Evolutionary conservation across 2,797 vertebrate species (phyloP), one percentile per base, ranked within the genome.

Genomic region (Chromobotia macracanthus): DNA sequence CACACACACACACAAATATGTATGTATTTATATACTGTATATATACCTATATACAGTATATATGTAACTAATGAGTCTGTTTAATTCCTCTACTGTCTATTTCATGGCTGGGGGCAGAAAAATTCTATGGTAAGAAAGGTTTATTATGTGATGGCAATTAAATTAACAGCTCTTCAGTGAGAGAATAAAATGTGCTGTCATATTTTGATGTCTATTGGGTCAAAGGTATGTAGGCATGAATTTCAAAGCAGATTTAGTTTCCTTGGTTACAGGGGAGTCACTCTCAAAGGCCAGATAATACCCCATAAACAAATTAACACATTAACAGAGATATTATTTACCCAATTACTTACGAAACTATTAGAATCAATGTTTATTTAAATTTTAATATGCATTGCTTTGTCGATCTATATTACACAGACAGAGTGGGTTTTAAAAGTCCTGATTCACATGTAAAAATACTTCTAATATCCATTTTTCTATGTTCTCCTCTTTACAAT

Each of bases 141-240:
- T 19, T 75, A 72, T 79, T 80, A 80, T 85, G 77, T 61, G 73
- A 63, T 80, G 48, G 55, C 77, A 84, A 82, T 80, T 31, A 63
- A 84, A 82, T 87, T 82, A 89, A 86, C 75, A 72, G 64, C 64
- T 82, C 80, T 80, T 78, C 41, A 83, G n/a, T 44, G n/a, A 31
- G n/a, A 31, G 35, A 13, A 9, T 72, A 83, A 80, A 86, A 82
- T 76, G 72, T 69, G 73, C 76, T 74, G 78, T 86, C 75, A 79
- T 44, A 31, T 75, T 81, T 60, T 85, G 25, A 82, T 82, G 44
- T 51, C 72, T 72, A 61, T 19, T 13, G 21, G 67, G 75, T 87
- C 82, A 73, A 76, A 11, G 16, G 44, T 61, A 53, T 21, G 9
- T 15, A 63, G 64, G n/a, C 50, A 55, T n/a, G 7, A 61, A 46